Percentiles rank a stretch among this genome's conserved stretches.
These are phyloP conservation scores for Sitophilus oryzae DNA, from an alignment of 1,140 invertebrate genomes.

Conservation along the genomic window DNA sequence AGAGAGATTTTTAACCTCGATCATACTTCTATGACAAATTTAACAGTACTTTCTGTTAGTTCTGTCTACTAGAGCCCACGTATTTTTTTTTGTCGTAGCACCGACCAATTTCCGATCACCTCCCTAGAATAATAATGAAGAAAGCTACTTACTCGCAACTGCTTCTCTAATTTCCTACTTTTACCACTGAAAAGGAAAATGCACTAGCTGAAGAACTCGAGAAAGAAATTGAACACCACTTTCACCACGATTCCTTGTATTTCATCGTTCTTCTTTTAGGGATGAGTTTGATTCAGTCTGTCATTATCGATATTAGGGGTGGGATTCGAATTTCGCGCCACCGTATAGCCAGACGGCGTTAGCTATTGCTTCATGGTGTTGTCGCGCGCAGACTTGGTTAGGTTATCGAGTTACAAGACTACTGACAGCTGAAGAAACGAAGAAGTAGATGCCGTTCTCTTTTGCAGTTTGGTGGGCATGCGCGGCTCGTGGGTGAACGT, in stretches of 20 bases:
- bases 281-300: too few relatives aligned
- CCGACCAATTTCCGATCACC: too few relatives aligned
- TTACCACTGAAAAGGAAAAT: too few relatives aligned
- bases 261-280: neutral
- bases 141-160: constrained; percentile 16
- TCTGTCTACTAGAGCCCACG: too few relatives aligned
- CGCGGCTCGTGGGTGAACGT: constrained; percentile 35
- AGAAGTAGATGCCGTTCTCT: constrained; percentile 29
- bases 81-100: too few relatives aligned
- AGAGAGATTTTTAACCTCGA: too few relatives aligned
- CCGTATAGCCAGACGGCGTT: neutral
- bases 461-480: constrained; percentile 31
- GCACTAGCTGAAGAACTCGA: neutral
- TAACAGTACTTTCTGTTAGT: too few relatives aligned
- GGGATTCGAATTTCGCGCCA: neutral
- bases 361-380: constrained; percentile 15
- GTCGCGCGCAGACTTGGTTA: constrained; percentile 19
- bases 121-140: constrained; percentile 3
- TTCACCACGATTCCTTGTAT: constrained; percentile 4
- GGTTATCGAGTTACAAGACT: constrained; percentile 26
- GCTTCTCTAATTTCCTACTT: constrained; percentile 12
- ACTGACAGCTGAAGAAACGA: constrained; percentile 32
- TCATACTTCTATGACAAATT: too few relatives aligned
- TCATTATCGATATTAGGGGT: neutral
- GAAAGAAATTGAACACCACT: constrained; percentile 11